Evolutionary conservation across 2,113 vertebrate species (phyloP).

Genomic region (Cyprinodon variegatus): DNA sequence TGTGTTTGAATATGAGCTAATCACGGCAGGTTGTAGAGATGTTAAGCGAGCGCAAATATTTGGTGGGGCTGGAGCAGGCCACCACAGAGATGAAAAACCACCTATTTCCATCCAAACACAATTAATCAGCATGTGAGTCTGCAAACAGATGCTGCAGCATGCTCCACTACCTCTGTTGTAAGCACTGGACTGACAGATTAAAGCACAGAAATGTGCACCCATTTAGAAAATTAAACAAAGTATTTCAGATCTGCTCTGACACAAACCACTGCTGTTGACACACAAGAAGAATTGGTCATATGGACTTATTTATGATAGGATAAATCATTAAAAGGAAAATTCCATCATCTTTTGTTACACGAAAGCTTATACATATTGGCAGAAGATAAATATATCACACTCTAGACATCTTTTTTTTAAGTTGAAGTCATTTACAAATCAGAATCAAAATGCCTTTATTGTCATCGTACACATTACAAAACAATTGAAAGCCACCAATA

Average conservation of each 20-base stretch:
- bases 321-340: background rate
- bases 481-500: too few relatives aligned
- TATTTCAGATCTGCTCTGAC: conserved; percentile 32
- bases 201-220: conserved; percentile 52
- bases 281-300: conserved; percentile 4
- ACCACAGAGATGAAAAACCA: conserved; percentile 67
- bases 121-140: conserved; percentile 71
- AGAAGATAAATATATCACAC: background rate
- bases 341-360: background rate
- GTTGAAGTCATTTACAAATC: background rate
- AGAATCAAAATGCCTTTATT: background rate
- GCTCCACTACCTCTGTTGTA: conserved; percentile 49
- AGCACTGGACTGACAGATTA: conserved; percentile 64
- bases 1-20: conserved; percentile 70
- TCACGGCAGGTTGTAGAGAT: conserved; percentile 59
- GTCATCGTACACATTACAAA: too few relatives aligned
- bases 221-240: conserved; percentile 52
- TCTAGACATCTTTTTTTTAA: background rate
- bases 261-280: conserved; percentile 23
- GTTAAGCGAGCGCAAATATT: conserved; percentile 61
- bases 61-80: conserved; percentile 47
- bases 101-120: conserved; percentile 61
- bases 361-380: background rate
- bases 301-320: background rate
- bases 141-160: conserved; percentile 50